Conservation (phyloP, 2,797 vertebrate genomes). For the Emys orbicularis region DNA sequence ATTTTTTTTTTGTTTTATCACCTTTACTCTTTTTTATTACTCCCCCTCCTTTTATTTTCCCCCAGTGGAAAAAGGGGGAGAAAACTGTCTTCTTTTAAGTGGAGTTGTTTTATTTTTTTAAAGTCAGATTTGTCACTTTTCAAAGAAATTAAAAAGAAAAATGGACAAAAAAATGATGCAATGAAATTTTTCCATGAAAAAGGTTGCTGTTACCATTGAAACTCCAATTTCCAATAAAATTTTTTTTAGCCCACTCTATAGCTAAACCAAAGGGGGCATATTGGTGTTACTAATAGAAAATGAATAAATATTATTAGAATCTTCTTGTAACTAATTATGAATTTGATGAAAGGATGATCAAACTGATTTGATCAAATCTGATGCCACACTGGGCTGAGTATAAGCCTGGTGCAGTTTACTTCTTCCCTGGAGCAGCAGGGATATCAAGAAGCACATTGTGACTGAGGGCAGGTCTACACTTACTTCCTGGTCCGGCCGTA, state of each 20-base stretch:
- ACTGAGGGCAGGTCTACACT: not conserved
- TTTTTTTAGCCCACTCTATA: not conserved
- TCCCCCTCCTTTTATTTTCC: not conserved
- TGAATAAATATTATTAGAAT: not conserved
- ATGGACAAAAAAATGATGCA: not conserved
- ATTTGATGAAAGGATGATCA: not conserved
- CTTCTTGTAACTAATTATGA: not conserved
- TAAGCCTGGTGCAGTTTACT: not conserved
- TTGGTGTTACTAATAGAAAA: not conserved
- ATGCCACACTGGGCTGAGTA: fast-evolving
- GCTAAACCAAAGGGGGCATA: not conserved
- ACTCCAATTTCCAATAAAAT: not conserved
- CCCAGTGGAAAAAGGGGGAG: not conserved
- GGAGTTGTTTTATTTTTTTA: not conserved
- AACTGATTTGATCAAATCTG: not conserved
- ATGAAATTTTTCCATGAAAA: not conserved
- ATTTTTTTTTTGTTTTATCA: too few species aligned
- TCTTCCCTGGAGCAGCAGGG: not conserved
- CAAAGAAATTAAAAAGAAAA: not conserved
- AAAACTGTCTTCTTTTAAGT: not conserved
- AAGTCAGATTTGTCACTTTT: not conserved
- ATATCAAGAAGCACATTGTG: not conserved
- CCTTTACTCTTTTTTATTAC: too few species aligned
- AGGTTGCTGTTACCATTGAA: not conserved
- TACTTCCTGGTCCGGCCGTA: too few species aligned